Base-by-base conservation (phyloP, 2,797 vertebrate species). In the Scleropages formosus region DNA sequence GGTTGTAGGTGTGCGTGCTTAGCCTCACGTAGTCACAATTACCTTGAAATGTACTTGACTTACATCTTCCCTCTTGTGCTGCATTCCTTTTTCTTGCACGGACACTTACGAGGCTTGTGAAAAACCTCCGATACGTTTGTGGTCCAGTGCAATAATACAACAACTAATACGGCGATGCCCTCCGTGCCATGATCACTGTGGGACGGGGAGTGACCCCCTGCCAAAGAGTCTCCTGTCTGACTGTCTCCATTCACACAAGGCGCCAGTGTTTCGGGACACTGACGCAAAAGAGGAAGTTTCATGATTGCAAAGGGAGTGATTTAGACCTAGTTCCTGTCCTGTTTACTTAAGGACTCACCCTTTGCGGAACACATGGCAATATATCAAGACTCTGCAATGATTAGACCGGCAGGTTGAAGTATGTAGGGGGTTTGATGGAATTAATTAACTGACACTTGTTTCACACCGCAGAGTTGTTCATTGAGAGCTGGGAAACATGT, bases 51-150 rank as follows among this genome's bases (percentile, higher is more conserved):
- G 82, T 85, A 81, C 85, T 83, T 77, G 4, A 75, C 58, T 20
- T 73, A 44, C 2, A 69, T 75, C 51, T 46, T 64, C 56, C 76
- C 73, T 61, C 75, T 75, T 67, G 70, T 22, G 27, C 60, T 46
- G 68, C 72, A 88, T 86, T 90, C 92, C 90, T 90, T 92, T 93
- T 89, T 89, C 79, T 74, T 88, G 83, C 90, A 91, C 91, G 85
- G 90, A 91, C 89, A 77, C 74, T 71, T 77, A 70, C 79, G 64
- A 68, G 79, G 26, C 76, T 79, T 85, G 83, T 85, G 80, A 80
- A 82, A 86, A n/a, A n/a, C n/a, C n/a, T n/a, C 87, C 69, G 83
- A 84, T 80, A 77, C 78, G 76, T 39, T 6, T 2, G 2, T 2
- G 31, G 31, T 2, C 31, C 39, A 2, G 2, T 6, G 31, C 31